A percentile compares a stretch with the other conserved stretches of the same genome.
These are phyloP conservation scores for Nephrotoma guestfalica DNA, from an alignment of 2,888 invertebrate species.

Conservation along the genomic window DNA sequence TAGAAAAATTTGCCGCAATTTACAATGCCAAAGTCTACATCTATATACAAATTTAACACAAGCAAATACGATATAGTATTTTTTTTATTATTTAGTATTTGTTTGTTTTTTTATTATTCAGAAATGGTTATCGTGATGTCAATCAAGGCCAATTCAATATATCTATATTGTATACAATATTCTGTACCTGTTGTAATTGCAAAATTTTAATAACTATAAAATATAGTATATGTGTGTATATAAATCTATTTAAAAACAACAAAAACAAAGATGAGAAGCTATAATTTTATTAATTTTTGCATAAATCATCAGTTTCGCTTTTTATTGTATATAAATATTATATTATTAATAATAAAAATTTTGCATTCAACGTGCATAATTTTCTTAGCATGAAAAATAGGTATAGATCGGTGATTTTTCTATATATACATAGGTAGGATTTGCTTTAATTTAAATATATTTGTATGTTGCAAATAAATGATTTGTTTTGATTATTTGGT, in stretches of 20 bases:
- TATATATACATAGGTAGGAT: background rate
- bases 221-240: background rate
- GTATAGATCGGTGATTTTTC: background rate
- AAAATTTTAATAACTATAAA: background rate
- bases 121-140: slow-evolving; percentile 4
- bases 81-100: background rate
- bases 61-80: background rate
- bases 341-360: background rate
- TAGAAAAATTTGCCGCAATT: background rate
- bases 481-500: background rate
- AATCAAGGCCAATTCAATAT: slow-evolving; percentile 2
- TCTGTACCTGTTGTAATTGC: background rate
- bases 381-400: background rate
- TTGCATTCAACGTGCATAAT: background rate
- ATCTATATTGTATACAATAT: background rate
- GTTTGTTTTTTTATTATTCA: background rate
- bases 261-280: background rate
- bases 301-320: background rate
- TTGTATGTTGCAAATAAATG: background rate
- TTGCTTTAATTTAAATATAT: background rate
- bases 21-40: background rate
- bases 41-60: background rate
- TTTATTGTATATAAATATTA: background rate
- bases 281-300: background rate
- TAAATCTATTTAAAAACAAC: background rate